Percentiles rank a stretch among this genome's conserved stretches.
Evolutionary conservation across 2,888 invertebrate species (phyloP).

Genomic region (Sesia apiformis): DNA sequence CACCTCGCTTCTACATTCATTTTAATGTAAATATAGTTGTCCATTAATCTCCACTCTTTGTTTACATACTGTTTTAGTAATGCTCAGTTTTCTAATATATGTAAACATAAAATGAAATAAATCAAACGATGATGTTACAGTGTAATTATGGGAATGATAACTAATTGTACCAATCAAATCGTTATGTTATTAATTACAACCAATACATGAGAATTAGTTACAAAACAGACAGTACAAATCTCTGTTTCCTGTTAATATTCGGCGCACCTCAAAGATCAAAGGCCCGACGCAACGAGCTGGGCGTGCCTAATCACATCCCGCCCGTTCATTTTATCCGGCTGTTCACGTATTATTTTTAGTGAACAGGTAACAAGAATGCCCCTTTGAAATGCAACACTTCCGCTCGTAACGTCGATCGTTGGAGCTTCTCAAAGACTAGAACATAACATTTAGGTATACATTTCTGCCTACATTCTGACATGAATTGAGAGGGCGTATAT

Average conservation of each 20-base stretch:
- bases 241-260: slow-evolving; percentile 16
- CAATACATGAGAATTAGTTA: not conserved
- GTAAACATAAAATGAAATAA: too few species aligned
- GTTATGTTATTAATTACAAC: not conserved
- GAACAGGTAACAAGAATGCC: slow-evolving; percentile 70
- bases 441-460: too few species aligned
- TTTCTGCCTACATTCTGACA: too few species aligned
- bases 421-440: slow-evolving; percentile 19
- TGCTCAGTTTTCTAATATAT: too few species aligned
- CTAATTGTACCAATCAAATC: too few species aligned
- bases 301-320: slow-evolving; percentile 19
- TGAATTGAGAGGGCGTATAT: too few species aligned
- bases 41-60: too few species aligned
- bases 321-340: slow-evolving; percentile 10
- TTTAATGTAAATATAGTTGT: too few species aligned
- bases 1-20: too few species aligned
- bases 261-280: slow-evolving; percentile 18
- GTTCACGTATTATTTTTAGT: slow-evolving; percentile 47
- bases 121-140: too few species aligned
- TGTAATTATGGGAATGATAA: too few species aligned
- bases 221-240: slow-evolving; percentile 13
- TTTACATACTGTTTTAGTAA: too few species aligned
- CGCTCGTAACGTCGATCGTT: slow-evolving; percentile 47
- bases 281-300: slow-evolving; percentile 1
- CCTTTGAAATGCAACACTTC: slow-evolving; percentile 71